Evolutionary conservation across 2,888 invertebrate species (phyloP).

Genomic region (Noctua janthina): DNA sequence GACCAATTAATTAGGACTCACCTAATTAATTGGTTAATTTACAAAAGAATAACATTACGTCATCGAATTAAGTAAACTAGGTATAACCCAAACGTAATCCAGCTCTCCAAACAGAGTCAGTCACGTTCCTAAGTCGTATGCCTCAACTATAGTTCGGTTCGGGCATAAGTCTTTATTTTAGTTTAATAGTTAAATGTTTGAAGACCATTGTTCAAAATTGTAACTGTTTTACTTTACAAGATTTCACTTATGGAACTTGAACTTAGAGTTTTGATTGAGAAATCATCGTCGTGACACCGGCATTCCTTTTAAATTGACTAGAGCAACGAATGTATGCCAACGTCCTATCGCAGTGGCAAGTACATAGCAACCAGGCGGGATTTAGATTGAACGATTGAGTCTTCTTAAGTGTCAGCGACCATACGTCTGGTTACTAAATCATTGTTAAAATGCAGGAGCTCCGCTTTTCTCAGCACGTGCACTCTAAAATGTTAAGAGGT

Average conservation of each 20-base stretch:
- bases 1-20: not conserved
- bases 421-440: constrained; percentile 32
- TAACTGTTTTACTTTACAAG: constrained; percentile 30
- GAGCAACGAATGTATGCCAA: constrained; percentile 55
- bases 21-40: constrained; percentile 1
- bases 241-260: constrained; percentile 37
- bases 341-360: constrained; percentile 50
- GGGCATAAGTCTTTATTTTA: constrained; percentile 25
- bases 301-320: constrained; percentile 50
- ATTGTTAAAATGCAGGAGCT: constrained; percentile 34
- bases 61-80: constrained; percentile 16
- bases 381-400: constrained; percentile 51
- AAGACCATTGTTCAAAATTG: constrained; percentile 18
- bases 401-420: constrained; percentile 42
- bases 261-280: constrained; percentile 40
- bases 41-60: constrained; percentile 18
- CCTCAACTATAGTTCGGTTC: constrained; percentile 18
- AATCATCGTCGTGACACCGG: constrained; percentile 26
- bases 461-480: constrained; percentile 4
- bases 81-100: constrained; percentile 12
- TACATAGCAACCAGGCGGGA: constrained; percentile 52
- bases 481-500: constrained; percentile 18
- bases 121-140: constrained; percentile 50
- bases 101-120: constrained; percentile 34
- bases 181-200: constrained; percentile 25